These are phyloP conservation scores for Lasiurus borealis DNA, from an alignment of 2,113 vertebrate genomes.

Conservation along the genomic window DNA sequence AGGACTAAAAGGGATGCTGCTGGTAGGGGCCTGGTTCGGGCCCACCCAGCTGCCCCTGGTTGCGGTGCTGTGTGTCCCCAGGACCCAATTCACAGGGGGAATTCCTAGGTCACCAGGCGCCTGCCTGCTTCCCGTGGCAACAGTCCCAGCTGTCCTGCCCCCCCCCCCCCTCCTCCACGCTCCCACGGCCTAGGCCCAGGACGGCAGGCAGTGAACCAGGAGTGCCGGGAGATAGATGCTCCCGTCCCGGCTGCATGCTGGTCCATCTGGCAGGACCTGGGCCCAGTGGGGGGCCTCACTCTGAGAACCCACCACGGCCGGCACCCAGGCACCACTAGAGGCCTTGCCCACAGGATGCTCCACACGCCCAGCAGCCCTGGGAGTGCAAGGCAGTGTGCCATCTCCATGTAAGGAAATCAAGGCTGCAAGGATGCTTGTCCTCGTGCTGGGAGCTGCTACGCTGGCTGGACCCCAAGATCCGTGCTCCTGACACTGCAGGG, in stretches of 20 bases:
- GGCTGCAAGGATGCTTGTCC: too few relatives aligned
- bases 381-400: background rate
- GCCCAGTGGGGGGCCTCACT: too few relatives aligned
- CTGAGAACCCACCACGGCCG: too few relatives aligned
- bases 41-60: background rate
- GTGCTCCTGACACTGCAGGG: background rate
- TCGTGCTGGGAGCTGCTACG: background rate
- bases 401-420: background rate
- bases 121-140: background rate
- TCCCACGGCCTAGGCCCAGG: background rate
- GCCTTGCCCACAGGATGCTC: background rate
- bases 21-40: background rate
- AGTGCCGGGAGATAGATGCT: background rate
- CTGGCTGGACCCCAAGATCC: background rate
- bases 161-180: too few relatives aligned
- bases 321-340: background rate
- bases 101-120: background rate
- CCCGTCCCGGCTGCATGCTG: rapidly evolving
- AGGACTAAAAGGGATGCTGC: too few relatives aligned
- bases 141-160: background rate
- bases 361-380: rapidly evolving
- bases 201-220: background rate
- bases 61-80: too few relatives aligned
- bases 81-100: rapidly evolving
- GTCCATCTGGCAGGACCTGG: background rate